Evolutionary conservation across 1,140 invertebrate genomes (phyloP), one percentile per base, ranked within the genome.

Genomic region (Eupristina koningsbergeri): DNA sequence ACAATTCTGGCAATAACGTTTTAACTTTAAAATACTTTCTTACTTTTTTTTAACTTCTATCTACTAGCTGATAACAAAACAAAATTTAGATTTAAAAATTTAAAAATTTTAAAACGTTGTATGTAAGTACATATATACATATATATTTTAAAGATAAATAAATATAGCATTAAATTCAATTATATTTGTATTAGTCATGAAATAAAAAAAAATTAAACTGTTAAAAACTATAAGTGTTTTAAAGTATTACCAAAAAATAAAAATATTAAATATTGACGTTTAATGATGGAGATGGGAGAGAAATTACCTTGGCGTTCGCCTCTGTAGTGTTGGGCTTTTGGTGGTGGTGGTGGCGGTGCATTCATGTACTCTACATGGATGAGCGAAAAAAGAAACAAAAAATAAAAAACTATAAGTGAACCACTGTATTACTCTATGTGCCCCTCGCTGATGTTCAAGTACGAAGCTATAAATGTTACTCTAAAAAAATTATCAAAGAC

Each of bases 271-370:
- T 41, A n/a, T 31, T 41, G 36, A 41, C 36, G 36, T 71, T 71
- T 85, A 84, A 81, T 81, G 76, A 86, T 86, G 79, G 26, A 85
- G 83, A 85, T 85, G 83, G 88, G 85, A 92, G 45, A 81, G 53
- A 81, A 81, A 73, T 93, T 94, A 93, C 94, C 94, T 94, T 93
- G 93, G 84, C 93, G 93, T 89, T 93, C 93, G 91, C 92, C 93
- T 93, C 93, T 92, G 89, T 92, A 92, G 88, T 93, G 91, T 87
- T 93, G 92, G 90, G 93, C 93, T 91, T 94, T 94, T 87, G 93
- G 94, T 75, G 94, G 94, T 86, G 94, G 94, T 86, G 94, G 94
- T 88, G 94, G 93, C 82, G 94, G 95, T 88, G 94, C 94, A 88
- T 93, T 93, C 91, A 94, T 93, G 90, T 93, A 93, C 90, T 95